These are phyloP conservation scores for Mastomys natalensis DNA, from an alignment of 2,113 vertebrate genomes.

Conservation along the genomic window DNA sequence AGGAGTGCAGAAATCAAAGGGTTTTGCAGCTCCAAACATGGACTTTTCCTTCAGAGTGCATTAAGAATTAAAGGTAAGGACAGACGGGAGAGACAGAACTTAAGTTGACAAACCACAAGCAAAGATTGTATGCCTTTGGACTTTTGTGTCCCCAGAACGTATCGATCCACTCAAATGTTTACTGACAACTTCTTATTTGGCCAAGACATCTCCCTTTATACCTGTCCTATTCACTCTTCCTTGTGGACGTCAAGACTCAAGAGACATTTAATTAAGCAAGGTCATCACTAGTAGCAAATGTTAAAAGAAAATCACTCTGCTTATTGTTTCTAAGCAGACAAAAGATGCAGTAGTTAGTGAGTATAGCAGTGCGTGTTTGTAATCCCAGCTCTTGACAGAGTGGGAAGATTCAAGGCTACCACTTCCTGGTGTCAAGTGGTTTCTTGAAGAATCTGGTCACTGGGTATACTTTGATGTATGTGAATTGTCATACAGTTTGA, in stretches of 20 bases:
- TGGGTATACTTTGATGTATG: not conserved
- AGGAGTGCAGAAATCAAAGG: not conserved
- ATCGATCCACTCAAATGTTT: not conserved
- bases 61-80: not conserved
- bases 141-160: not conserved
- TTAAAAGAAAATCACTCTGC: not conserved
- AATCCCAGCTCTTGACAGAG: not conserved
- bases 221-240: not conserved
- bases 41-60: not conserved
- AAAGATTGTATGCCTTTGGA: not conserved
- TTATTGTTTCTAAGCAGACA: slow-evolving; percentile 7
- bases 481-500: not conserved
- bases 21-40: not conserved
- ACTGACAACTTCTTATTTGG: not conserved
- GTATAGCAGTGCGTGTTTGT: not conserved
- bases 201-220: not conserved
- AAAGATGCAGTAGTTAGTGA: not conserved
- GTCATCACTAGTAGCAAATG: not conserved
- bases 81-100: not conserved
- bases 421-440: not conserved
- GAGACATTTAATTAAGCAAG: slow-evolving; percentile 44
- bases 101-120: not conserved
- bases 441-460: slow-evolving; percentile 49
- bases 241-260: not conserved
- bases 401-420: not conserved